Evolutionary conservation across 2,888 invertebrate species (phyloP).

Genomic region (Eristalis tenax): DNA sequence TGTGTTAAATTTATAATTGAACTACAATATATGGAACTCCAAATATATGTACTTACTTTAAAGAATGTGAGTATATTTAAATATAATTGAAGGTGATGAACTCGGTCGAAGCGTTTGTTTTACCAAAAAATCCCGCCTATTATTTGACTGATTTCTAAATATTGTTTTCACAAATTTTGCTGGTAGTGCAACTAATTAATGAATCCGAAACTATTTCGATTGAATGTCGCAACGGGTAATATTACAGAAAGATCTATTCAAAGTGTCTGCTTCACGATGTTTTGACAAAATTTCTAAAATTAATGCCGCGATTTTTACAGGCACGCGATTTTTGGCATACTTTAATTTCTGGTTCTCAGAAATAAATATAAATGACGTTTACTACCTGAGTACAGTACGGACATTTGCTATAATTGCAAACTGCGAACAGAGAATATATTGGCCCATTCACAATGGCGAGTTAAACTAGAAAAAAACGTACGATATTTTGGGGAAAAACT

Average conservation of each 20-base stretch:
- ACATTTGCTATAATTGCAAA: not conserved
- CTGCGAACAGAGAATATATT: not conserved
- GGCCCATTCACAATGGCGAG: not conserved
- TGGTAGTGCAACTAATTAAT: not conserved
- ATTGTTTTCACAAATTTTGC: not conserved
- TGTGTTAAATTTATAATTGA: not conserved
- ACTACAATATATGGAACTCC: not conserved
- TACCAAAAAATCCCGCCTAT: not conserved
- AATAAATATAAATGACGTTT: not conserved
- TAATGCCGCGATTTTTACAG: not conserved
- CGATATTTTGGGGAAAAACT: not conserved
- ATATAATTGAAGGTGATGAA: not conserved
- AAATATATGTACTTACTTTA: not conserved
- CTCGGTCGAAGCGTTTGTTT: not conserved
- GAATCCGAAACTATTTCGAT: not conserved
- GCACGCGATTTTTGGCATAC: not conserved
- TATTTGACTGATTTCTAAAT: not conserved
- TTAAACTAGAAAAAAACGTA: not conserved
- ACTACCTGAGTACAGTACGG: not conserved
- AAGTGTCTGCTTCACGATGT: not conserved
- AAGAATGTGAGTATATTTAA: not conserved
- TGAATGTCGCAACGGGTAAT: not conserved
- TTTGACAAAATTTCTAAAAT: not conserved
- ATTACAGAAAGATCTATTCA: not conserved
- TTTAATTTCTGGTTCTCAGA: not conserved